phyloP scores from a whole-genome alignment of 2,113 vertebrate genomes.

The Cranoglanis bouderius region DNA sequence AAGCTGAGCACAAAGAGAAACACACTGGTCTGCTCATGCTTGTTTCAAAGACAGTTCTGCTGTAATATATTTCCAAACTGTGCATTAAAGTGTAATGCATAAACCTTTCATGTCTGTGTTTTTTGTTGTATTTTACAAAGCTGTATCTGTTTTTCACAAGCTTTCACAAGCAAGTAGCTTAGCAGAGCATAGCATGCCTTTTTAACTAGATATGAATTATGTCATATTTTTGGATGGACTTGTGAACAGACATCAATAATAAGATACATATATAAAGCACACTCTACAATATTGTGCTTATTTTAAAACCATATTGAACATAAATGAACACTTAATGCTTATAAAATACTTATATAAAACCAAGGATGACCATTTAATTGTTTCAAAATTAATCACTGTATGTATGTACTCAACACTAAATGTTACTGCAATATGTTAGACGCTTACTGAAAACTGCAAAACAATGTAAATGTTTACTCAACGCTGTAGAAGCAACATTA shows the following conservation, averaged over 20 bases:
- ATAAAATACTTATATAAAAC: background rate
- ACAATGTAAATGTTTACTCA: background rate
- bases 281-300: background rate
- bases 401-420: background rate
- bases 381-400: background rate
- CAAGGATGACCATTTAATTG: background rate
- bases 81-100: conserved; percentile 48
- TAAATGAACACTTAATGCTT: background rate
- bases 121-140: conserved; percentile 11
- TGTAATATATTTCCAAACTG: conserved; percentile 63
- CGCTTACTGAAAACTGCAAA: background rate
- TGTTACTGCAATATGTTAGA: background rate
- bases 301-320: background rate
- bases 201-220: background rate
- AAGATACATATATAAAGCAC: background rate
- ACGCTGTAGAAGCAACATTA: background rate
- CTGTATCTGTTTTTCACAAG: background rate
- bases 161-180: background rate
- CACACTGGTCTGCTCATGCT: conserved; percentile 61
- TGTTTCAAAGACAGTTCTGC: conserved; percentile 57
- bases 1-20: conserved; percentile 58
- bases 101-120: background rate
- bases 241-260: background rate
- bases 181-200: background rate
- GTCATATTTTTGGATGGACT: background rate